Percentiles rank a stretch among this genome's conserved stretches.
Conservation (phyloP, 2,797 vertebrate genomes). For the Chloroceryle amazona region DNA sequence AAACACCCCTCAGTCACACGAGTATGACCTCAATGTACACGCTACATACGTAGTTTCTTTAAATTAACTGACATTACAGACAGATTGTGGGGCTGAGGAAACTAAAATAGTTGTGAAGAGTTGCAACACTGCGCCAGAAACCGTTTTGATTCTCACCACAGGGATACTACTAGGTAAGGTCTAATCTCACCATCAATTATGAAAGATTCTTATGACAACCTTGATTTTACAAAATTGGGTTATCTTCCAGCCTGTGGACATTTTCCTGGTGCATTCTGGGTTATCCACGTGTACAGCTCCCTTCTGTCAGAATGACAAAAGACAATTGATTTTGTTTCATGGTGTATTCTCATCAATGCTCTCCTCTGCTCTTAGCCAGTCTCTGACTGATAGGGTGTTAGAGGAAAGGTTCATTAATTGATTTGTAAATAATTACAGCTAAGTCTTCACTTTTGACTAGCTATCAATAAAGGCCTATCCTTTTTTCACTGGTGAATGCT, state of each 20-base stretch:
- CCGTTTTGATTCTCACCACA: conserved; percentile 9
- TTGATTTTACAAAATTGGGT: conserved; percentile 73
- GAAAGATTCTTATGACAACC: conserved; percentile 53
- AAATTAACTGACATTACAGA: background rate
- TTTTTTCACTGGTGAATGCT: conserved; percentile 71
- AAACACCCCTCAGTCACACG: background rate
- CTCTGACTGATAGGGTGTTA: conserved; percentile 74
- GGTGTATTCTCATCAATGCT: conserved; percentile 70
- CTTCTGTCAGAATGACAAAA: conserved; percentile 79
- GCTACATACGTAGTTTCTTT: background rate
- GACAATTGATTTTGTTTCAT: conserved; percentile 74
- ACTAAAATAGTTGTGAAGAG: conserved; percentile 2
- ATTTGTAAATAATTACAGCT: conserved; percentile 81
- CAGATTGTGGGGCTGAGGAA: background rate
- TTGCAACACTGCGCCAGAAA: background rate
- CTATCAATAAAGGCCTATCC: conserved; percentile 61
- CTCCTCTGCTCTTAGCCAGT: conserved; percentile 53
- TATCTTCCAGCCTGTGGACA: conserved; percentile 63
- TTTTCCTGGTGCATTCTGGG: conserved; percentile 59
- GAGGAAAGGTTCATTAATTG: conserved; percentile 77
- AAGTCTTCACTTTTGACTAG: conserved; percentile 69
- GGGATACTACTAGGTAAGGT: background rate
- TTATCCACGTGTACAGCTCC: conserved; percentile 62
- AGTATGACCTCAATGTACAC: background rate
- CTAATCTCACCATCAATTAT: conserved; percentile 26